phyloP scores from a whole-genome alignment of 2,888 invertebrate genomes.

The Dermolepida albohirtum region DNA sequence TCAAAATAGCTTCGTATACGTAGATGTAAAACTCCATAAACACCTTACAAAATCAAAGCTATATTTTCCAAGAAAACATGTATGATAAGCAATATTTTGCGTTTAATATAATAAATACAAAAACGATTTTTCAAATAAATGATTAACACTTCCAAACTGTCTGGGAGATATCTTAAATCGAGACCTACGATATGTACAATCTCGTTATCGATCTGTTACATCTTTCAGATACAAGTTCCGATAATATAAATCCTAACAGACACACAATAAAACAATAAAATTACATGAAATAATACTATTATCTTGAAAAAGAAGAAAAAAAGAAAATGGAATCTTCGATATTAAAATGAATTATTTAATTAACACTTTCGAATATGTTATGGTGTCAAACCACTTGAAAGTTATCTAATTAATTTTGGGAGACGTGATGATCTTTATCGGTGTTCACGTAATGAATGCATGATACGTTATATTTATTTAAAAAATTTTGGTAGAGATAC shows the following conservation, averaged over 20 bases:
- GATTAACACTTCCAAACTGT: too few species aligned
- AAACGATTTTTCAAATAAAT: too few species aligned
- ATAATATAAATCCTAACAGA: constrained; percentile 15
- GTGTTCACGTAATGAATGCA: not conserved
- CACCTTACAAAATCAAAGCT: too few species aligned
- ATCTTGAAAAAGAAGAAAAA: constrained; percentile 26
- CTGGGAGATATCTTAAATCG: not conserved
- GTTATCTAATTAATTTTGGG: constrained; percentile 2
- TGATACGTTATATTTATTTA: constrained; percentile 4
- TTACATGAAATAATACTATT: constrained; percentile 28
- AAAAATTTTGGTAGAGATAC: not conserved
- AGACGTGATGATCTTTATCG: constrained; percentile 19
- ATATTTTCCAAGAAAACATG: too few species aligned
- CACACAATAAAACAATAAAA: constrained; percentile 26
- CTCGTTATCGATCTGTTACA: not conserved
- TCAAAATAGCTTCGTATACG: too few species aligned
- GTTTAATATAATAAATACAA: too few species aligned
- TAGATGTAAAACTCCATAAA: too few species aligned
- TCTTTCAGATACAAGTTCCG: constrained; percentile 13
- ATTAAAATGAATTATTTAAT: constrained; percentile 5
- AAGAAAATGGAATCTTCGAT: constrained; percentile 8
- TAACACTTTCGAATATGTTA: constrained; percentile 3
- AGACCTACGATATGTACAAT: not conserved
- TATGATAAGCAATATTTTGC: too few species aligned
- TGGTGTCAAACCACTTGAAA: constrained; percentile 2